A percentile compares a stretch with the other conserved stretches of the same genome.
Conservation (phyloP, 2,113 vertebrate species). For the Oreochromis niloticus region DNA sequence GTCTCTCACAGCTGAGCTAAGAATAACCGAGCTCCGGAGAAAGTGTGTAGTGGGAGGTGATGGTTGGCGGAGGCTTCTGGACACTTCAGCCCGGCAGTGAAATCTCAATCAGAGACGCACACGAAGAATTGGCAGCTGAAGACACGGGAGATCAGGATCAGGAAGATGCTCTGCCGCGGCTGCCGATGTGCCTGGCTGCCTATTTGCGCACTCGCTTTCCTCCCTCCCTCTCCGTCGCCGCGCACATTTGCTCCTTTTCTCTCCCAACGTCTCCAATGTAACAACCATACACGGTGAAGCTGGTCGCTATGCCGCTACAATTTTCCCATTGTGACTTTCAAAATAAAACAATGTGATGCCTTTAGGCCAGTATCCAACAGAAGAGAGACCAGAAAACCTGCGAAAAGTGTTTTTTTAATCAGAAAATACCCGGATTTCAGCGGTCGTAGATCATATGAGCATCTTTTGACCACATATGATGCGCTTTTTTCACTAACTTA, state of each 20-base stretch:
- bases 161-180: conserved; percentile 54
- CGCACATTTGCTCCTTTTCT: conserved; percentile 54
- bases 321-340: background rate
- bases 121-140: conserved; percentile 44
- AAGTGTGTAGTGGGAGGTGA: conserved; percentile 52
- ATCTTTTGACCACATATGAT: background rate
- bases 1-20: conserved; percentile 52
- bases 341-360: conserved; percentile 5
- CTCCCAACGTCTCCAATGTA: conserved; percentile 51
- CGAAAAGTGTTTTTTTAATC: background rate
- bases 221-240: conserved; percentile 56
- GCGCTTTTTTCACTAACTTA: background rate
- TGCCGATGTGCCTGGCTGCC: conserved; percentile 52
- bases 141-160: conserved; percentile 42
- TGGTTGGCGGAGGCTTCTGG: conserved; percentile 50
- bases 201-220: conserved; percentile 59
- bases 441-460: rapidly evolving
- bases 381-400: background rate
- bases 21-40: conserved; percentile 57
- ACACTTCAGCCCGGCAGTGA: conserved; percentile 55
- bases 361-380: background rate
- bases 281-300: conserved; percentile 24
- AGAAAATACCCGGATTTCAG: background rate
- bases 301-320: background rate
- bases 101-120: conserved; percentile 50